Base-by-base conservation (phyloP, 2,797 vertebrate genomes). In the Onychomys arenicola region DNA sequence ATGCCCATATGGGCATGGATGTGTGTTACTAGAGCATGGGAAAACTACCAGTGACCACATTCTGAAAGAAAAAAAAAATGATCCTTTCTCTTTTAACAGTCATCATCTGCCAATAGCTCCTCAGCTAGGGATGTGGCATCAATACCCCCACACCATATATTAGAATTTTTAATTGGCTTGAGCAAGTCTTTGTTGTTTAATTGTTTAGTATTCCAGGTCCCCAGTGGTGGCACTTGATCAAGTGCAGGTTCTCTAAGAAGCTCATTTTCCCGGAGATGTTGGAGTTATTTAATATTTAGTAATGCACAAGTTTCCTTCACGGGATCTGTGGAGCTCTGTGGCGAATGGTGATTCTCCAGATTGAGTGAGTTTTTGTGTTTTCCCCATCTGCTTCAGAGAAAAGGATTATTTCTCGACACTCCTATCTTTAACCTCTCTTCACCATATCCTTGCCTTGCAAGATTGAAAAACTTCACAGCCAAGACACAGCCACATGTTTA, bases 381-480 rank as follows among this genome's bases (percentile, higher is more conserved):
- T 57, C 83, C 0, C 32, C 80, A 76, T 55, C 9, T 81, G 23
- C 23, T 49, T 84, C 10, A 46, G 91, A 87, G 43, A 14, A 9
- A 59, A 77, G 21, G 34, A 27, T 90, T 40, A 14, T 63, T 90
- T 85, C 5, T 10, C 1, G 65, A 25, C 2, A 59, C 1, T 3
- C 5, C 5, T 1, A 32, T 14, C 8, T 7, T 9, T 37, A 46
- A 55, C 32, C 82, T 6, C 34, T 67, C 40, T 92, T 97, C 81
- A 67, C 91, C 97, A 95, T 16, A 93, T 32, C 29, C 95, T 96
- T 81, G 63, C 5, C 23, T 32, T 71, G 81, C 69, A 85, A 86
- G 85, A 89, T 61, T 93, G 37, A 16, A 96, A 96, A 97, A 97
- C 97, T 98, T 97, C 97, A 96, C 89, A 97, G 69, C 81, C 73